Base-by-base conservation (phyloP, 2,888 invertebrate genomes). In the Hydrotaea cyrtoneurina region DNA sequence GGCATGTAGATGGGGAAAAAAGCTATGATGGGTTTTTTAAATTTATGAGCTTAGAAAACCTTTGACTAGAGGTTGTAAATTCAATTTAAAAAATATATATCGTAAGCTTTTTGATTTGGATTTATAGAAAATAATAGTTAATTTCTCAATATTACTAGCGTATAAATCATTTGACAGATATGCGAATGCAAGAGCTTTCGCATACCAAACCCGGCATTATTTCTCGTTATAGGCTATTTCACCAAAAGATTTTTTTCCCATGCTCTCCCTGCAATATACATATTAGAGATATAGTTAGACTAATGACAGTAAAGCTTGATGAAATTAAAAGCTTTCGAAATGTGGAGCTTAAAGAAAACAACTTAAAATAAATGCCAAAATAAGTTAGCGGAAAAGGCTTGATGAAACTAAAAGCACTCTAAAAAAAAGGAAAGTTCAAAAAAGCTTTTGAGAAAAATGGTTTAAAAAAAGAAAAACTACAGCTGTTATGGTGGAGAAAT, bases 271-370 rank as follows among this genome's bases (percentile, higher is more conserved):
- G 15, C 50, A n/a, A 13, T 43, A 31, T n/a, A n/a, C n/a, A n/a
- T 39, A 39, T 39, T 39, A 4, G n/a, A 50, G n/a, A 50, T n/a
- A 13, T 50, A 15, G 50, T 13, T 13, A n/a, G 50, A n/a, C 43
- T 43, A 43, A 50, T 13, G 15, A 50, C n/a, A 50, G n/a, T n/a
- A 50, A n/a, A 43, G 43, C 43, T 43, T 43, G 43, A 43, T 43
- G 43, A 43, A 43, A 7, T 26, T 59, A n/a, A 62, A 62, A 62
- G 62, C 62, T 62, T 62, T 31, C 31, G 62, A 62, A 62, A 62
- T 62, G 31, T 62, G n/a, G 13, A 62, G 31, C 59, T 26, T 26
- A 59, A 26, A 26, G 26, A 59, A 26, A 23, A 59, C 21, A 59
- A 13, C 23, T 7, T 26, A 21, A 62, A 62, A 62, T 39, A 62